A percentile compares a stretch with the other conserved stretches of the same genome.
Conservation (phyloP, 2,797 vertebrate genomes). For the Botia kubotai region DNA sequence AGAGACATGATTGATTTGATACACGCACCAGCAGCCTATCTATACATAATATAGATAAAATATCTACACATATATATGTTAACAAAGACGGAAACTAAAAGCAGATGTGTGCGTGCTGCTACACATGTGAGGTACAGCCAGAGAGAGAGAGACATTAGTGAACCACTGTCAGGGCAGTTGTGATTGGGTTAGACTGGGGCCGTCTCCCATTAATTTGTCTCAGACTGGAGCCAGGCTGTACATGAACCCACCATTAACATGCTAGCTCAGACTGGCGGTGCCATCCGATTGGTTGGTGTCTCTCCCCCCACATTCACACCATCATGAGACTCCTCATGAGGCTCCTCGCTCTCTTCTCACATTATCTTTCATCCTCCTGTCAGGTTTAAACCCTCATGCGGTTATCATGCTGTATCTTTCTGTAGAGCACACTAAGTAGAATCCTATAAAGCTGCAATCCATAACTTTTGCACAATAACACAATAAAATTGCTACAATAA, state of each 20-base stretch:
- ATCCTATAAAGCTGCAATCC: too few species aligned
- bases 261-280: conserved; percentile 31
- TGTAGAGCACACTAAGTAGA: not conserved
- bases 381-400: not conserved
- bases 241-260: conserved; percentile 41
- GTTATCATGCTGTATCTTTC: not conserved
- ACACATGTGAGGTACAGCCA: not conserved
- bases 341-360: not conserved
- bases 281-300: conserved; percentile 4
- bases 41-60: too few species aligned
- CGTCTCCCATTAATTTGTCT: conserved; percentile 39
- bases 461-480: too few species aligned
- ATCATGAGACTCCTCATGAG: conserved; percentile 29
- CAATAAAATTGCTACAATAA: too few species aligned
- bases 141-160: conserved; percentile 24
- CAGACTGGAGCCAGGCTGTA: conserved; percentile 47
- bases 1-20: conserved; percentile 20
- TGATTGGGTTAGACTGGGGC: conserved; percentile 45
- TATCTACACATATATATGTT: conserved; percentile 51
- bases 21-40: not conserved
- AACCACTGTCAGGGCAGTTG: conserved; percentile 37
- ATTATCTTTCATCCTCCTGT: conserved; percentile 5
- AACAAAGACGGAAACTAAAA: conserved; percentile 52
- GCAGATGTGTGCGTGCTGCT: conserved; percentile 9
- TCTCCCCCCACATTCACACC: not conserved